Evolutionary conservation across 2,888 invertebrate species (phyloP).

Genomic region (Eupeodes latifasciatus): DNA sequence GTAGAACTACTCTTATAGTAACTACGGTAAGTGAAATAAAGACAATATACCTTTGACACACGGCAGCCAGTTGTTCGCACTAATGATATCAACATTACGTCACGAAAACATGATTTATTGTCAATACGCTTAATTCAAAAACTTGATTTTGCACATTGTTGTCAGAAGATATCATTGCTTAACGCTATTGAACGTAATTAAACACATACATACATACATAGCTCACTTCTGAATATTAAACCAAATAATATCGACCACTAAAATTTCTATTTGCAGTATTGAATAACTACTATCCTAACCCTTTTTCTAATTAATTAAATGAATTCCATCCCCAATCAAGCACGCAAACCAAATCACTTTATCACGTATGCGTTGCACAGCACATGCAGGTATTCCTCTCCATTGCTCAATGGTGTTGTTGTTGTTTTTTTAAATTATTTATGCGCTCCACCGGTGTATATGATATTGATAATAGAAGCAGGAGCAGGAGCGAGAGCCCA

Average conservation of each 20-base stretch:
- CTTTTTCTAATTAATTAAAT: slow-evolving; percentile 33
- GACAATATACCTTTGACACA: too few relatives aligned
- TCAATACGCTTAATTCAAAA: neutral
- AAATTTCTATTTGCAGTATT: neutral
- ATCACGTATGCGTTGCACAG: too few relatives aligned
- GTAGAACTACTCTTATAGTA: too few relatives aligned
- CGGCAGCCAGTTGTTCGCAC: too few relatives aligned
- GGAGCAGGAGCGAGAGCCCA: too few relatives aligned
- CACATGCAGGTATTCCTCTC: too few relatives aligned
- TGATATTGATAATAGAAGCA: slow-evolving; percentile 7
- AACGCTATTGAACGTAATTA: neutral
- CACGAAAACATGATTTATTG: too few relatives aligned
- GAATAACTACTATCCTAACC: slow-evolving; percentile 6
- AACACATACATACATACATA: neutral
- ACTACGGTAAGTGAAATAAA: too few relatives aligned
- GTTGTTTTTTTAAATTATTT: neutral
- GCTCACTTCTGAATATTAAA: neutral
- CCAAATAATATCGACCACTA: neutral
- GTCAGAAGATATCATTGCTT: neutral
- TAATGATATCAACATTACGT: too few relatives aligned
- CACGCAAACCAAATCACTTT: neutral
- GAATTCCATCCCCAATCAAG: slow-evolving; percentile 2
- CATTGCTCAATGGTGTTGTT: neutral
- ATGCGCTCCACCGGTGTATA: neutral
- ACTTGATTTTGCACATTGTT: slow-evolving; percentile 2